Base-by-base conservation (phyloP, 2,888 invertebrate genomes). In the Brachypterus glaber region DNA sequence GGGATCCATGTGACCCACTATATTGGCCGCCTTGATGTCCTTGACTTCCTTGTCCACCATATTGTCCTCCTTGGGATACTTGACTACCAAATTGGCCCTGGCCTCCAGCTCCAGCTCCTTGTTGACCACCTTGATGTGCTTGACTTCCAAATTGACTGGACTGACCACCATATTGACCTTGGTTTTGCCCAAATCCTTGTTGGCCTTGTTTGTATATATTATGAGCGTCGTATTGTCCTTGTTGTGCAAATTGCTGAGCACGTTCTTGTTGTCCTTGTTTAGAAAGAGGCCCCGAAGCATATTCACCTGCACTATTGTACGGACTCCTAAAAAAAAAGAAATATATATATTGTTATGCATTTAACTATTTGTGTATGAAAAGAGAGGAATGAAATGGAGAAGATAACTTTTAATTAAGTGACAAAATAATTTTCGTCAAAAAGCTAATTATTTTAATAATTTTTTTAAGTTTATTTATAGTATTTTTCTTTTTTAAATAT, bases 261-360 rank as follows among this genome's bases (percentile, higher is more conserved):
- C 40, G 12, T 26, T 48, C 43, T 4, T 40, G 13, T 39, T 50
- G 51, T 5, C 48, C 51, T 44, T 53, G 50, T n/a, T 25, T 35
- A 2, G 52, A 50, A 12, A 54, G 41, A 11, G 53, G 56, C 27
- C 54, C 54, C 24, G 47, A 47, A 7, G 49, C 51, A 37, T 55
- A 56, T 36, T 56, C 44, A 8, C 54, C 54, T 21, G 52, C 49
- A 33, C 46, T 47, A 37, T 59, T 54, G 36, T 55, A 58, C 5
- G 55, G 52, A 37, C 46, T 44, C 11, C 56, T 51, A 35, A 11
- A 11, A 9, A 11, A 27, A 27, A 27, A 27, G 5, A 9, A 5
- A 27, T 12, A 7, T 25, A 21, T 8, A 21, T 8, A 9, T 21
- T 21, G 7, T 7, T 7, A 21, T 21, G 9, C n/a, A n/a, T n/a